These are phyloP conservation scores for Grallaria varia DNA, from an alignment of 2,113 vertebrate genomes.

Conservation along the genomic window DNA sequence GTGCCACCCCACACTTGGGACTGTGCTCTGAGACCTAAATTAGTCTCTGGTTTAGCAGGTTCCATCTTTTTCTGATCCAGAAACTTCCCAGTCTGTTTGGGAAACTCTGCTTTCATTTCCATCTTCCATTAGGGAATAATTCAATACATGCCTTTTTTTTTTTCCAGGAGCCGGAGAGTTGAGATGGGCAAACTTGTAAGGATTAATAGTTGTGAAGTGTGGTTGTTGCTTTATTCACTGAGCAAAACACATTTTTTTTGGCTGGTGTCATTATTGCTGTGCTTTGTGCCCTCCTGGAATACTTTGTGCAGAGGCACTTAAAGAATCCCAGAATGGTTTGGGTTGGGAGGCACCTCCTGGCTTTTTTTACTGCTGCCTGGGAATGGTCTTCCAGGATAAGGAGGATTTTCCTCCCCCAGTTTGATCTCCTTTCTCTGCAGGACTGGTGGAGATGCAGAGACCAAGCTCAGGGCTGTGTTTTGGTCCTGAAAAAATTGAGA, in stretches of 20 bases:
- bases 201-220: background rate
- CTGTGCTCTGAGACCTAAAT: background rate
- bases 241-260: background rate
- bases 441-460: background rate
- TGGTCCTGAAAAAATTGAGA: background rate
- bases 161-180: background rate
- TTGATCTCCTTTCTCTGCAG: background rate
- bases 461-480: background rate
- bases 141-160: background rate
- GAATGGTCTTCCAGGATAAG: background rate
- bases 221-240: background rate
- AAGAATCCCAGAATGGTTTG: background rate
- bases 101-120: background rate
- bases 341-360: background rate
- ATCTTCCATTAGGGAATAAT: background rate
- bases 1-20: background rate
- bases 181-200: background rate
- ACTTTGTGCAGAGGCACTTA: background rate
- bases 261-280: background rate
- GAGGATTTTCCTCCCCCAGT: background rate
- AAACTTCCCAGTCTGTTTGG: background rate
- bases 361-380: background rate
- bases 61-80: background rate
- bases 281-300: background rate
- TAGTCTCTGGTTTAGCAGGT: background rate